These are phyloP conservation scores for Labrus mixtus DNA, from an alignment of 2,113 vertebrate genomes.

Conservation along the genomic window DNA sequence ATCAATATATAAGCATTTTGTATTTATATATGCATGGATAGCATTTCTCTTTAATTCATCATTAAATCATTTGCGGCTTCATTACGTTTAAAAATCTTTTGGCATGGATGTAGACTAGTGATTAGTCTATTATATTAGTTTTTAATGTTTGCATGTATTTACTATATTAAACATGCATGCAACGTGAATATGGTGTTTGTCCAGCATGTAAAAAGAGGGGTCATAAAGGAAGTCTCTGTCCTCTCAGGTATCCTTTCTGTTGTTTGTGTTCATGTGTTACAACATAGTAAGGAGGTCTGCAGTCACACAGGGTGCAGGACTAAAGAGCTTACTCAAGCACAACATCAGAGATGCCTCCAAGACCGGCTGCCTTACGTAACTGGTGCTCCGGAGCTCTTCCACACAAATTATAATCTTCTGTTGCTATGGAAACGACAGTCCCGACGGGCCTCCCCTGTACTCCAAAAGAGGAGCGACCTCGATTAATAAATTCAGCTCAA, in stretches of 20 bases:
- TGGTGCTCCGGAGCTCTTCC: constrained; percentile 54
- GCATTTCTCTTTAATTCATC: too few species aligned
- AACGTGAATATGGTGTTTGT: not conserved
- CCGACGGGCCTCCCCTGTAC: constrained; percentile 58
- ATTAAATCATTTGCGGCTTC: too few species aligned
- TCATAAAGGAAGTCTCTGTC: not conserved
- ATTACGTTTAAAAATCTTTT: too few species aligned
- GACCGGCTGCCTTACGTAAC: constrained; percentile 70
- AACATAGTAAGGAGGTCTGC: not conserved
- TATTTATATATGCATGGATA: too few species aligned
- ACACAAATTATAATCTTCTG: constrained; percentile 75
- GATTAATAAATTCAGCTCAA: constrained; percentile 61
- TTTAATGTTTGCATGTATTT: too few species aligned
- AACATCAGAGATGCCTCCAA: constrained; percentile 66
- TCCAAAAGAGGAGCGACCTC: constrained; percentile 63
- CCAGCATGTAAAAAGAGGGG: not conserved
- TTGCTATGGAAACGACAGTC: constrained; percentile 77
- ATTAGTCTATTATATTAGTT: too few species aligned
- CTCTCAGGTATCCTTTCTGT: not conserved
- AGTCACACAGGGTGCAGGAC: constrained; percentile 10
- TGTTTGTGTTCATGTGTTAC: not conserved
- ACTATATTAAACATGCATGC: not conserved
- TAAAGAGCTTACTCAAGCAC: constrained; percentile 53
- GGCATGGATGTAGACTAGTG: too few species aligned
- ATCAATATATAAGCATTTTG: too few species aligned